phyloP scores from a whole-genome alignment of 2,888 invertebrate species.

The Dugesia japonica region DNA sequence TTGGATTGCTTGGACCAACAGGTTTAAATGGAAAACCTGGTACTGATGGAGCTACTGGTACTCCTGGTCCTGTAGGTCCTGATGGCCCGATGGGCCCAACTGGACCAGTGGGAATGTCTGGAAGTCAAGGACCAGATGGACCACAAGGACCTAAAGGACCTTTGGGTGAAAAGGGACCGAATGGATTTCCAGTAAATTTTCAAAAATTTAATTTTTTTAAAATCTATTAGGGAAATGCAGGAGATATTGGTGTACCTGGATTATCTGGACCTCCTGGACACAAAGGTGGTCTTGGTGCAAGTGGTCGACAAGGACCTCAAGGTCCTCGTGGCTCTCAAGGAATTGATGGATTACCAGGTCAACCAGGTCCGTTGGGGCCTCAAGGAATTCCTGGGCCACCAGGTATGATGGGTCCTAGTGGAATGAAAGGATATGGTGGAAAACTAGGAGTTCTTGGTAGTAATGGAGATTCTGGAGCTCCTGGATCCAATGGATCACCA shows the following conservation, averaged over 20 bases:
- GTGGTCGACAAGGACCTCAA: slow-evolving; percentile 3
- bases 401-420: slow-evolving; percentile 21
- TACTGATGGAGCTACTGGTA: slow-evolving; percentile 25
- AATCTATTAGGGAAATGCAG: background rate
- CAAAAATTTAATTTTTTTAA: background rate
- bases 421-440: slow-evolving; percentile 20
- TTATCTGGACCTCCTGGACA: slow-evolving; percentile 34
- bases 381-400: slow-evolving; percentile 28
- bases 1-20: slow-evolving; percentile 34
- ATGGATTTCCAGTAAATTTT: background rate
- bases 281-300: slow-evolving; percentile 23
- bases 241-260: background rate
- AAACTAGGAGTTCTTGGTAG: slow-evolving; percentile 24
- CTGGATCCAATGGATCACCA: background rate
- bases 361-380: background rate
- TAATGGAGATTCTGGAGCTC: background rate
- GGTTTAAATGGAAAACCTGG: slow-evolving; percentile 33
- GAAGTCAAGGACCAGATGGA: slow-evolving; percentile 35
- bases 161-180: background rate
- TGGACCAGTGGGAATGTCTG: slow-evolving; percentile 34
- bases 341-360: slow-evolving; percentile 21
- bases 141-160: slow-evolving; percentile 34
- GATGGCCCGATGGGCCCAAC: slow-evolving; percentile 30
- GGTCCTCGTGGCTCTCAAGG: slow-evolving; percentile 32
- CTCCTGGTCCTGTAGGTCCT: slow-evolving; percentile 28